A percentile compares a stretch with the other conserved stretches of the same genome.
Conservation (phyloP, 2,797 vertebrate species). For the Falco rusticolus region DNA sequence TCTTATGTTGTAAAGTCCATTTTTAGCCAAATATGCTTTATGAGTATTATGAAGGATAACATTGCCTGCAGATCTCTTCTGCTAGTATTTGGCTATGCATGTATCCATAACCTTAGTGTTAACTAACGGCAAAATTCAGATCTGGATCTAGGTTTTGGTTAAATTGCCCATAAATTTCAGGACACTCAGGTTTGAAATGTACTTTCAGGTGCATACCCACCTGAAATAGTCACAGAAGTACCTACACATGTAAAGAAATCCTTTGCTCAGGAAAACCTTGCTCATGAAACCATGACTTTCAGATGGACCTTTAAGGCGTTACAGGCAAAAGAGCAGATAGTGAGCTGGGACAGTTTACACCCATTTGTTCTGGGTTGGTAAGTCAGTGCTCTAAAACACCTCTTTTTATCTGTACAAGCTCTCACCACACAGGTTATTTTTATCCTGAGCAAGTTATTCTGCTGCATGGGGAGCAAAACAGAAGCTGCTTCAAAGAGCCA, state of each 20-base stretch:
- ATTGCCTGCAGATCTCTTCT: background rate
- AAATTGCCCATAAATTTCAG: background rate
- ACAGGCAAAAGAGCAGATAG: background rate
- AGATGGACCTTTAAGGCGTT: background rate
- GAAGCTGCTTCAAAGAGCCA: background rate
- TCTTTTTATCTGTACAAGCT: background rate
- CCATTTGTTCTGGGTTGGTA: background rate
- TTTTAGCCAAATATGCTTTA: background rate
- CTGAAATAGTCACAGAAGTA: background rate
- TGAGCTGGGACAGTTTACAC: background rate
- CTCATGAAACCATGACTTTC: background rate
- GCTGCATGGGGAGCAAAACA: background rate
- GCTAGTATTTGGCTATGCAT: background rate
- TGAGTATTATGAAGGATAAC: background rate
- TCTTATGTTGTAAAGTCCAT: background rate
- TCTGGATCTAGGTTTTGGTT: background rate
- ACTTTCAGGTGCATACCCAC: background rate
- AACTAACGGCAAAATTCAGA: background rate
- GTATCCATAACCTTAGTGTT: background rate
- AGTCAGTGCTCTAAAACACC: background rate
- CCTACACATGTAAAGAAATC: background rate
- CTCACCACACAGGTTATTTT: background rate
- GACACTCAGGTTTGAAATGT: background rate
- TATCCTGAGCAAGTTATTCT: background rate
- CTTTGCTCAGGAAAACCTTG: background rate